A percentile compares a stretch with the other conserved stretches of the same genome.
phyloP scores from a whole-genome alignment of 2,888 invertebrate genomes.

The Orthosia incerta region DNA sequence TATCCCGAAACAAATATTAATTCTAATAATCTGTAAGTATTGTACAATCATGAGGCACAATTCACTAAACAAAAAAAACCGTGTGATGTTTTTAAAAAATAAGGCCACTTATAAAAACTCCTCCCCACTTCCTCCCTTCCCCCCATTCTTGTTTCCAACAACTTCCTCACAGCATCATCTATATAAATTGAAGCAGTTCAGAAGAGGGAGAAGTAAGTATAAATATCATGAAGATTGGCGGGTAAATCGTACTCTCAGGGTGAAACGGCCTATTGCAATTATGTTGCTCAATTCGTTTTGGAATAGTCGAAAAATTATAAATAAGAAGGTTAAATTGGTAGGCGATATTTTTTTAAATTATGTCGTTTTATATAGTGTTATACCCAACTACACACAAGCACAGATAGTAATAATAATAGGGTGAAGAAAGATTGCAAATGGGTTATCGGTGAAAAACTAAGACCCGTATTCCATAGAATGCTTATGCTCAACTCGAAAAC shows the following conservation, averaged over 20 bases:
- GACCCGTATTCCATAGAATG: no score
- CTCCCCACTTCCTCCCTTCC: not conserved
- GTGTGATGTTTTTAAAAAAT: no score
- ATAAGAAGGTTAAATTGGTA: not conserved
- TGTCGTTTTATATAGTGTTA: not conserved
- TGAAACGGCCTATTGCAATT: constrained; percentile 17
- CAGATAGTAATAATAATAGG: no score
- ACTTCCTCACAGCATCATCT: constrained; percentile 25
- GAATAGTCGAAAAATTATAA: not conserved
- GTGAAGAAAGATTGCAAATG: no score
- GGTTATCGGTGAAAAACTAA: no score
- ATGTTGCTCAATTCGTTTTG: constrained; percentile 10
- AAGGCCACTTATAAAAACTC: not conserved
- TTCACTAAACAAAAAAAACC: no score
- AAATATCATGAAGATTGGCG: constrained; percentile 21
- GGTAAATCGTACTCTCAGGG: not conserved
- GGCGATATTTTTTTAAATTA: not conserved
- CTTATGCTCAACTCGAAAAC: no score
- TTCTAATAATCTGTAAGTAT: no score
- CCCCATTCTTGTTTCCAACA: constrained; percentile 8
- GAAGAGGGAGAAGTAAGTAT: constrained; percentile 4
- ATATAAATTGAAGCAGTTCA: constrained; percentile 22
- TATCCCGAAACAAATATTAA: no score
- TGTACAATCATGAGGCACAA: not conserved
- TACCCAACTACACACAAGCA: no score